Percentiles rank a stretch among this genome's conserved stretches.
phyloP scores from a whole-genome alignment of 2,888 invertebrate genomes.

The Nephrotoma guestfalica region DNA sequence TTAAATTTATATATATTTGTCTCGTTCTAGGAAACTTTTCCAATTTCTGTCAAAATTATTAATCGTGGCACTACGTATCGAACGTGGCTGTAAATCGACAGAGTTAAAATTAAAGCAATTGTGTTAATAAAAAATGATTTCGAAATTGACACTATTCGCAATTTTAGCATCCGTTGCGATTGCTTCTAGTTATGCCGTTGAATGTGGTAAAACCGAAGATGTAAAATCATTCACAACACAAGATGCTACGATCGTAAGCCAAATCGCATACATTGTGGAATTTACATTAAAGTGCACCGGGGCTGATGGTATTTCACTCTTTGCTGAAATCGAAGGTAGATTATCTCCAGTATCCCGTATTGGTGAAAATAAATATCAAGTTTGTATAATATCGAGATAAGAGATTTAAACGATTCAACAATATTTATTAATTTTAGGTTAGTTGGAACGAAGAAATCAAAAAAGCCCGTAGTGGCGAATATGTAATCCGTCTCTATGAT shows the following conservation, averaged over 20 bases:
- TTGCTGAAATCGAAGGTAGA: constrained; percentile 79
- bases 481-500: constrained; percentile 68
- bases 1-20: background rate
- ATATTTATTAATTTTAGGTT: constrained; percentile 41
- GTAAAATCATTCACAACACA: constrained; percentile 78
- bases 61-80: background rate
- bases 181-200: constrained; percentile 17
- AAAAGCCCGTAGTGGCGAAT: constrained; percentile 66
- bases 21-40: background rate
- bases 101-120: background rate
- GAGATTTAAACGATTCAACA: background rate
- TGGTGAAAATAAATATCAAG: constrained; percentile 71
- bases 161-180: background rate
- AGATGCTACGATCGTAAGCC: constrained; percentile 82
- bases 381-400: constrained; percentile 30
- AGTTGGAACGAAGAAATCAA: constrained; percentile 87
- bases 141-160: background rate
- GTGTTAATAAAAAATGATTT: background rate
- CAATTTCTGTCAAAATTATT: background rate
- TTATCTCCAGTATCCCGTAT: constrained; percentile 71
- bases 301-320: constrained; percentile 54
- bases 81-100: background rate
- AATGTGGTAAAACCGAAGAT: constrained; percentile 49
- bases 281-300: constrained; percentile 72
- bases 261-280: constrained; percentile 82